Conservation (phyloP, 2,888 invertebrate genomes). For the Escarpia spicata region DNA sequence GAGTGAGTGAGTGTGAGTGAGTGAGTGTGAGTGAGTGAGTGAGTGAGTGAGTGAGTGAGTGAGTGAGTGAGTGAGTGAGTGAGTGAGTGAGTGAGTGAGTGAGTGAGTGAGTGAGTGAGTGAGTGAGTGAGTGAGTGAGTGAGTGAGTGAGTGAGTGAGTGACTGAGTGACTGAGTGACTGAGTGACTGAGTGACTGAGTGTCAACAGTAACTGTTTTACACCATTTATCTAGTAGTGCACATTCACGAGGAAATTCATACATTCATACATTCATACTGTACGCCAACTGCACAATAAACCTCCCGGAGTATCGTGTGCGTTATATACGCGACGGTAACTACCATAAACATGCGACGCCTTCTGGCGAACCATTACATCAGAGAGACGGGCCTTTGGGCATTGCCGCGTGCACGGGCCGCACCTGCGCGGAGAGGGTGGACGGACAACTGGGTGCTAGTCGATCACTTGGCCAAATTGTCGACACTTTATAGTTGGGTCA, state of each 20-base stretch:
- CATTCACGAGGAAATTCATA: background rate
- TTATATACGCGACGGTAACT: background rate
- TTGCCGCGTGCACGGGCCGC: background rate
- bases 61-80: too few relatives aligned
- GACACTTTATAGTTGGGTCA: background rate
- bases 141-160: too few relatives aligned
- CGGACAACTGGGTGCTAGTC: background rate
- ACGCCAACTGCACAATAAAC: background rate
- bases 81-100: too few relatives aligned
- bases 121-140: too few relatives aligned
- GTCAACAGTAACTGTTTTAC: background rate
- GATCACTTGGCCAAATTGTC: background rate
- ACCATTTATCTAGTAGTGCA: background rate
- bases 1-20: too few relatives aligned
- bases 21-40: too few relatives aligned
- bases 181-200: too few relatives aligned
- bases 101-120: too few relatives aligned
- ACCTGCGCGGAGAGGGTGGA: background rate
- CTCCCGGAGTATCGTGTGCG: background rate
- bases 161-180: too few relatives aligned
- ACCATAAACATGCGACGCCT: background rate
- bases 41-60: too few relatives aligned
- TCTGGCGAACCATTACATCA: background rate
- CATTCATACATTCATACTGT: background rate
- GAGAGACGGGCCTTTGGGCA: background rate